Base-by-base conservation (phyloP, 1,140 invertebrate genomes). In the Drosophila murphyi region DNA sequence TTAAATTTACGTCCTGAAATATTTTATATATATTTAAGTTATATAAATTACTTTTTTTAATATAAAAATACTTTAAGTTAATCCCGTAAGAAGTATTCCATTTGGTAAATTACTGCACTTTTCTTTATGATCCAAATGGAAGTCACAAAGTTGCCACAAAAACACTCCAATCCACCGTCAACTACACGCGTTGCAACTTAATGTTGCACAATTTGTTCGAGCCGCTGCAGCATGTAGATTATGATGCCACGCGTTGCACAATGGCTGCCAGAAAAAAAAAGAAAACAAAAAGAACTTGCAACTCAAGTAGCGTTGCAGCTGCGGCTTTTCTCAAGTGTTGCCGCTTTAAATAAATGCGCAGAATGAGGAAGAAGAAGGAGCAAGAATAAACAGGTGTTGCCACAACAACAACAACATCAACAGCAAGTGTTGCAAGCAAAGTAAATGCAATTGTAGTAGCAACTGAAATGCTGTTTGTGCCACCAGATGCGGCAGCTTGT, bases 201-300 rank as follows among this genome's bases (percentile, higher is more conserved):
- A 43, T 52, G 77, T 52, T 47, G 59, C 43, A 67, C 50, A 43
- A 73, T 35, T 41, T 65, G 59, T 70, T 39, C 47, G 6, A 48
- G 41, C 41, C 12, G 43, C 32, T 59, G 35, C 70, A 54, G 52
- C 70, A 52, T 69, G 52, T 29, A 52, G 78, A 81, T 86, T 78
- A 78, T 76, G 71, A 65, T 70, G 82, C 79, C 75, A 78, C 82
- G 78, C 70, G 55, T 37, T 69, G 54, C 59, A 80, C 82, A 78
- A 85, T 72, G 51, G 57, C 20, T 20, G 20, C 20, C 20, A 20
- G 20, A 20, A 20, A 39, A 39, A 35, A 61, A 76, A 62, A 61
- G 64, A 74, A 82, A 62, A 61, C 56, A 74, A 82, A 72, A 69
- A 71, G 77, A 55, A 60, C 76, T 45, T 60, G 52, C 62, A 70